Base-by-base conservation (phyloP, 2,113 vertebrate genomes). In the Ameiurus melas region DNA sequence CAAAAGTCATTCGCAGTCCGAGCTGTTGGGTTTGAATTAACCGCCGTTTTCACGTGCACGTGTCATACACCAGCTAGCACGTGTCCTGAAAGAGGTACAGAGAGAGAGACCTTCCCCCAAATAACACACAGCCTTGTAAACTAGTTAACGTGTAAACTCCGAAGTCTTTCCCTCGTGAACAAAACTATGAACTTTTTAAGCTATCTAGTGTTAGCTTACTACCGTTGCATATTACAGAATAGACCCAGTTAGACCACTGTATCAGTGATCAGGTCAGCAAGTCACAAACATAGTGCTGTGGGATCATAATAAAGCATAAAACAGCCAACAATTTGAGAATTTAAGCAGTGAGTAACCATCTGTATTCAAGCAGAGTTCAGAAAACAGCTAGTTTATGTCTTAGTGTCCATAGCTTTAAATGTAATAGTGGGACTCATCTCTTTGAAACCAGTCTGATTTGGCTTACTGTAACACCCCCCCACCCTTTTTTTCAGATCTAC, bases 401-500 rank as follows among this genome's bases (percentile, higher is more conserved):
- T 53, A 7, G 3, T 53, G 43, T 77, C 73, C 27, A 2, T 51
- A 47, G 25, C 39, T 77, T 47, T 43, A 77, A 53, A 79, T 17
- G 47, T 53, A 43, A 43, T 47, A 13, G 10, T 77, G 20, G 20
- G 47, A 53, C 27, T n/a, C 22, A 2, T 79, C 39, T 47, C 10
- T 78, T 51, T n/a, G 25, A 78, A 14, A 47, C 27, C 43, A 10
- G 27, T 30, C 51, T 79, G 77, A 55, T 55, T 80, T 22, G 51
- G 27, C 30, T 55, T 83, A 81, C 33, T 62, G 33, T 83, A 10
- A 0, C 39, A 3, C 8, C 9, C 47, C 8, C 17, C 33, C 33
- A 1, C 4, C 36, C 36, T 5, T 43, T 43, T 39, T 60, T 53
- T 30, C 95, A 99, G 98, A 99, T 99, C 95, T 99, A 99, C 94